Evolutionary conservation across 2,888 invertebrate species (phyloP), one percentile per base, ranked within the genome.

Genomic region (Neoascia interrupta): DNA sequence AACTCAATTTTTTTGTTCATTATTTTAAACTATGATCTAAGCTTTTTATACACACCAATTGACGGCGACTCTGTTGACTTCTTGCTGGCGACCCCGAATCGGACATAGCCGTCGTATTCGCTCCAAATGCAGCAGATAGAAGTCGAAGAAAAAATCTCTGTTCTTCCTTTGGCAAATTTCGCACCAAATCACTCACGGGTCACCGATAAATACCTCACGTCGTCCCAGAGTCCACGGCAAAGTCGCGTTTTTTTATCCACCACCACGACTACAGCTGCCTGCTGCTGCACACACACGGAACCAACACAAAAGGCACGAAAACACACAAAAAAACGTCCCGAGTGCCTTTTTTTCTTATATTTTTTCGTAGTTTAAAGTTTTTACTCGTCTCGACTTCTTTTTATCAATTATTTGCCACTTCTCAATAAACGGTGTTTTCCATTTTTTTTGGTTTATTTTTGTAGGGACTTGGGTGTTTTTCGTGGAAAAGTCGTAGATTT

Each of bases 11-110:
- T 15, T n/a, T 26, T 11, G 1, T 10, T 2, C 4, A 34, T 5
- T 5, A 23, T 11, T 18, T 23, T 10, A 18, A 45, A 39, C 1
- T 47, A 54, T 64, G 51, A 56, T 43, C 39, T 56, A 37, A n/a
- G n/a, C n/a, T n/a, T n/a, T n/a, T n/a, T n/a, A 16, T 83, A 88
- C 88, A 87, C 84, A 88, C 88, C 88, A 88, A 85, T 85, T 88
- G 88, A 81, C 88, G 88, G 63, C 88, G 88, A 70, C 81, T 82
- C 41, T 83, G 83, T 53, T 84, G 82, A 81, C 80, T 83, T 75
- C 80, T 83, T 63, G 82, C 80, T 80, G 87, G 81, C 81, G 83
- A 88, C 85, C 86, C 88, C 84, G 87, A 86, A 85, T 88, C 88
- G 85, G 88, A 88, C 88, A 88, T 88, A 85, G 84, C 85, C 83